A percentile compares a stretch with the other conserved stretches of the same genome.
Evolutionary conservation across 2,113 vertebrate species (phyloP).

Genomic region (Neodon shergylaensis): DNA sequence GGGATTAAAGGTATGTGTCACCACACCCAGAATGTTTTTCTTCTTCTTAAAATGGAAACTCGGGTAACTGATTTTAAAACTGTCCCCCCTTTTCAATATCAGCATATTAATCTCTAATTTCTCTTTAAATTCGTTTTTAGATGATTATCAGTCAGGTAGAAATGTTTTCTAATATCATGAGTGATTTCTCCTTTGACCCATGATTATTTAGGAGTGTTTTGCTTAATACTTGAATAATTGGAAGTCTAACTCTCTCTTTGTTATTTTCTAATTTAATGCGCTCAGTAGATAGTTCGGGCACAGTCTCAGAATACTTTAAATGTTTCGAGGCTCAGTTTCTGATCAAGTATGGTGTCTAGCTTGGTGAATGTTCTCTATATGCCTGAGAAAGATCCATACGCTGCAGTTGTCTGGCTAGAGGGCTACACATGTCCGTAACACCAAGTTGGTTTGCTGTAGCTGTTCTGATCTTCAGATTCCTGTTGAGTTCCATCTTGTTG

Average conservation of each 20-base stretch:
- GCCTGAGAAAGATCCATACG: not conserved
- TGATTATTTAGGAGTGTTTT: not conserved
- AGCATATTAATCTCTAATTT: not conserved
- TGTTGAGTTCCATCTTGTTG: not conserved
- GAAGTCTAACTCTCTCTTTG: not conserved
- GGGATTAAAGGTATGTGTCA: not conserved
- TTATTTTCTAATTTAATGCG: conserved; percentile 16
- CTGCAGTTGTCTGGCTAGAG: not conserved
- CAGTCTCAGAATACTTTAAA: not conserved
- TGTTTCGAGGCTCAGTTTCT: not conserved
- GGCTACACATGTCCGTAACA: not conserved
- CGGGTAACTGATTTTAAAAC: conserved; percentile 20
- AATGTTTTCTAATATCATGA: conserved; percentile 25
- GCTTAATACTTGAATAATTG: no score
- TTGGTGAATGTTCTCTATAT: not conserved
- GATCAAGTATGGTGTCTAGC: not conserved
- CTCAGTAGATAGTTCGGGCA: not conserved
- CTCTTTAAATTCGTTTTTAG: not conserved
- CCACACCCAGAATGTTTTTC: not conserved
- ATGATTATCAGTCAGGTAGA: not conserved
- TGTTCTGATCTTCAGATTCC: not conserved
- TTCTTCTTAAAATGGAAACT: conserved; percentile 8
- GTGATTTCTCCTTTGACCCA: not conserved
- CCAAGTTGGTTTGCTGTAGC: not conserved
- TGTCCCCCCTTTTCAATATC: not conserved